Percentiles rank a stretch among this genome's conserved stretches.
phyloP scores from a whole-genome alignment of 1,140 invertebrate genomes.

The Ericerus pela region DNA sequence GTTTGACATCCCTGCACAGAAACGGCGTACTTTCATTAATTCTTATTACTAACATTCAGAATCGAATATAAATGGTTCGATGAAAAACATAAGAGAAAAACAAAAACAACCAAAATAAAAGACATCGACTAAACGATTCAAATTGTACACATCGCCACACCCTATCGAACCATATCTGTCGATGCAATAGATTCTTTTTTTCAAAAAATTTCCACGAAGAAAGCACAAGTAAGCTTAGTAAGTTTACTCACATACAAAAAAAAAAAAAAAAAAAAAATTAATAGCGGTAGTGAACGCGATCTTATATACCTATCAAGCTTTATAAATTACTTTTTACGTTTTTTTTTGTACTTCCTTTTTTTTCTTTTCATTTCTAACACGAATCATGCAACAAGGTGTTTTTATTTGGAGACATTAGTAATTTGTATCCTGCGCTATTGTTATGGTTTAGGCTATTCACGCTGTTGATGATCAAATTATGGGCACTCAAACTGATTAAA shows the following conservation, averaged over 20 bases:
- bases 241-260: too few species aligned
- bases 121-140: neutral
- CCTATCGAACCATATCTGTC: neutral
- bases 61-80: neutral
- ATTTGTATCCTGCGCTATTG: too few species aligned
- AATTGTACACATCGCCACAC: conserved; percentile 1
- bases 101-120: neutral
- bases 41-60: neutral
- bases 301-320: conserved; percentile 1
- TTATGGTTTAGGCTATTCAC: too few species aligned
- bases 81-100: neutral
- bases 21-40: neutral
- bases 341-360: neutral
- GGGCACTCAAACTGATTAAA: too few species aligned
- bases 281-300: conserved; percentile 5
- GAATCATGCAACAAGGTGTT: conserved; percentile 7
- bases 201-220: neutral
- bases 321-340: conserved; percentile 2
- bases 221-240: neutral
- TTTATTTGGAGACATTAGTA: neutral
- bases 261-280: conserved; percentile 11
- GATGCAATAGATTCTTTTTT: conserved; percentile 1
- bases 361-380: neutral
- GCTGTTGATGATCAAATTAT: too few species aligned
- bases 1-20: neutral